Evolutionary conservation across 1,140 invertebrate species (phyloP).

Genomic region (Apis laboriosa): DNA sequence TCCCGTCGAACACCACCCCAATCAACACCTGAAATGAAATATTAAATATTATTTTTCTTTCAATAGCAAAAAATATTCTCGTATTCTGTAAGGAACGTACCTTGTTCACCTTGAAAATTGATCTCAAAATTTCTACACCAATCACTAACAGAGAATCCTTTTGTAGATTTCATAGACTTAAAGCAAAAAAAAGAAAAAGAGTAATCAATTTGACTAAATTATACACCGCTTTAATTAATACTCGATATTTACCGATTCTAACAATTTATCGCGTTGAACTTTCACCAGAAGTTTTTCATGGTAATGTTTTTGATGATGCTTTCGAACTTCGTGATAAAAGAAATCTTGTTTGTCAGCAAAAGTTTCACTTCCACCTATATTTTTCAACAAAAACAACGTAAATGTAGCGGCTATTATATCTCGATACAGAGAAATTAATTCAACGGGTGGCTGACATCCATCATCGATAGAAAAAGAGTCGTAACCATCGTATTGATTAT

Average conservation of each 20-base stretch:
- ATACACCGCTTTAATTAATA: background rate
- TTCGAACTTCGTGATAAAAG: constrained; percentile 95
- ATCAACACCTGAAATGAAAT: constrained; percentile 87
- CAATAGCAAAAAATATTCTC: background rate
- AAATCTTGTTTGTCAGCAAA: constrained; percentile 98
- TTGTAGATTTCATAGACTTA: constrained; percentile 91
- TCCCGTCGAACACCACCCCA: constrained; percentile 96
- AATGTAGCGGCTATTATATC: constrained; percentile 96
- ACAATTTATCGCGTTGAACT: constrained; percentile 89
- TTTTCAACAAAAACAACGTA: constrained; percentile 95
- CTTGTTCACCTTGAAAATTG: constrained; percentile 94
- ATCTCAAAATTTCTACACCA: constrained; percentile 98
- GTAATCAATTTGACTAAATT: background rate
- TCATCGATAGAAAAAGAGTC: constrained; percentile 92
- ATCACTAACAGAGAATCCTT: constrained; percentile 89
- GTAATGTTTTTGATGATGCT: constrained; percentile 91
- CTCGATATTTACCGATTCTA: constrained; percentile 85
- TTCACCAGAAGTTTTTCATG: constrained; percentile 92
- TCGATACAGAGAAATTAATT: constrained; percentile 90
- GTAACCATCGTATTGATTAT: constrained; percentile 80
- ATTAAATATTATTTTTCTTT: background rate
- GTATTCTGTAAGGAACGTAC: constrained; percentile 74
- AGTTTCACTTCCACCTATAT: constrained; percentile 96
- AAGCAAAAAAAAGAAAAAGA: constrained; percentile 33
- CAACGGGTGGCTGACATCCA: constrained; percentile 92